Evolutionary conservation across 2,113 vertebrate species (phyloP).

Genomic region (Colius striatus): DNA sequence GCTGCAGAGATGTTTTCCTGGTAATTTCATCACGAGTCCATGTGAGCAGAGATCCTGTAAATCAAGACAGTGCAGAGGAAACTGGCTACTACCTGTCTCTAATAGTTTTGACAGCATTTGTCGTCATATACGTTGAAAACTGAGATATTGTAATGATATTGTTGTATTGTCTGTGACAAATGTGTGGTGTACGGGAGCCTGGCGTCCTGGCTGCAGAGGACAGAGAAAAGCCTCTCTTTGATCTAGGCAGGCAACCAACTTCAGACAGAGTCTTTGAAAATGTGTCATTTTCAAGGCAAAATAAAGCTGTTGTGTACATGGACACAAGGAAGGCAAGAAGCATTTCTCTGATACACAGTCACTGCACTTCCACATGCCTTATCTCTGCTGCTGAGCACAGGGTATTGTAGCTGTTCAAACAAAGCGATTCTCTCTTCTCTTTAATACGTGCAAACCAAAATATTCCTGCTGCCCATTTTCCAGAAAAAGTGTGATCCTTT

Average conservation of each 20-base stretch:
- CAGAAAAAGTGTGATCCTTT: not conserved
- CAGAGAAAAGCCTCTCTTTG: not conserved
- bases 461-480: not conserved
- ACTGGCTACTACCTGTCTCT: not conserved
- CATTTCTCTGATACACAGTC: not conserved
- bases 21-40: too few species aligned
- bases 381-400: not conserved
- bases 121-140: fast-evolving
- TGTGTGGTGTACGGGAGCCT: not conserved
- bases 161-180: not conserved
- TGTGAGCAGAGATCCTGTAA: not conserved
- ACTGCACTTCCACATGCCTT: not conserved
- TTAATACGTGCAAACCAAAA: not conserved
- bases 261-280: not conserved
- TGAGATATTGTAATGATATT: fast-evolving
- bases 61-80: not conserved
- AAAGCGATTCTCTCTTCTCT: fast-evolving
- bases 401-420: not conserved
- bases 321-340: not conserved
- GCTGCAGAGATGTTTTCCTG: not conserved
- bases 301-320: not conserved
- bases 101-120: not conserved
- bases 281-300: not conserved
- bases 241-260: fast-evolving
- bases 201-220: not conserved